Evolutionary conservation across 2,888 invertebrate genomes (phyloP), one percentile per base, ranked within the genome.

Genomic region (Dryobota labecula): DNA sequence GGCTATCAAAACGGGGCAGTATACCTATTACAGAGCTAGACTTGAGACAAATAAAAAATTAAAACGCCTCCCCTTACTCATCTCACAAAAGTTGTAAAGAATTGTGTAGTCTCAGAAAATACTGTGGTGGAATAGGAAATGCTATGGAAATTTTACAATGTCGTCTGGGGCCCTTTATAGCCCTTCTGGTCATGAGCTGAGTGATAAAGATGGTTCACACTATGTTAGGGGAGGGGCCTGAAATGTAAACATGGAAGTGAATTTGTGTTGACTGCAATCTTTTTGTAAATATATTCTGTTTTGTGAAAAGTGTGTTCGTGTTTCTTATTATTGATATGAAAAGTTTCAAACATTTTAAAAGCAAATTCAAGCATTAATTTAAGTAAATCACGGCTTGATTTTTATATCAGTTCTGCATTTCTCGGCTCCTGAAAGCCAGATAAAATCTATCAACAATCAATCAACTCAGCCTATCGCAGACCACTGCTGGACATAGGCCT

Each of bases 131-230:
- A 76, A 82, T 60, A 67, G 73, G 56, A 60, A 79, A 72, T 69
- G 54, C 73, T 61, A 72, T 84, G 72, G 72, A 70, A 69, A 80
- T 80, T 82, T 80, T 72, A 76, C 85, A 80, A 69, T 73, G 80
- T 73, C 73, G 61, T 71, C 66, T 54, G 41, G 30, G 49, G 58
- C 76, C 67, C 80, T 85, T 85, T 76, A 83, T 72, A 45, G 77
- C 83, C 80, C 83, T 80, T 80, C 41, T 57, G 83, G 80, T 38
- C 78, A 70, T 61, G 78, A 66, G 58, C 13, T 69, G 66, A 80
- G 80, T 80, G 80, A 83, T 75, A 83, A 76, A 76, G 83, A 83
- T 76, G 82, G 79, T 36, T 27, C 24, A n/a, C 67, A 56, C 64
- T 78, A 57, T 64, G 76, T 80, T 27, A 43, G 41, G 60, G 63